Evolutionary conservation across 2,888 invertebrate genomes (phyloP).

Genomic region (Caradrina kadenii): DNA sequence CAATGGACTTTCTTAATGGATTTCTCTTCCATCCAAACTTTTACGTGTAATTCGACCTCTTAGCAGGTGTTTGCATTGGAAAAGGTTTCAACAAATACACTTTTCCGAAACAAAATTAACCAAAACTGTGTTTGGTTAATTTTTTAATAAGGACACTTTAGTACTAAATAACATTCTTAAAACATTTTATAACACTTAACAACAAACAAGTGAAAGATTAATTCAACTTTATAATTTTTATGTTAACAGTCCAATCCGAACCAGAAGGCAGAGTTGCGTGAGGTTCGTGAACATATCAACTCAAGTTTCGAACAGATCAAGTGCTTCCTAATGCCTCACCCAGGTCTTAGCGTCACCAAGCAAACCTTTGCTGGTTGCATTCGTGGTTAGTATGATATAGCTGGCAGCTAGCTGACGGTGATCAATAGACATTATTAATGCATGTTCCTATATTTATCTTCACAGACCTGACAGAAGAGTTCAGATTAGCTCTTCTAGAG

Average conservation of each 20-base stretch:
- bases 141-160: no score
- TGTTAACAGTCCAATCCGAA: constrained; percentile 92
- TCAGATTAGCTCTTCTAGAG: constrained; percentile 95
- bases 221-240: no score
- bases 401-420: not conserved
- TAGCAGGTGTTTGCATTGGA: no score
- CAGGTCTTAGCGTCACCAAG: constrained; percentile 97
- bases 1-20: no score
- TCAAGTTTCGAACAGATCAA: constrained; percentile 98
- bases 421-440: not conserved
- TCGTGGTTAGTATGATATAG: constrained; percentile 80
- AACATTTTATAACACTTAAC: no score
- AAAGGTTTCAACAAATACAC: no score
- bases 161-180: no score
- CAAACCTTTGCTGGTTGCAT: constrained; percentile 97
- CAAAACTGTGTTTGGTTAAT: no score
- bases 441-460: not conserved
- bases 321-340: constrained; percentile 99
- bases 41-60: no score
- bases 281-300: constrained; percentile 96
- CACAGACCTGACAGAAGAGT: constrained; percentile 97
- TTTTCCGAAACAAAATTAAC: no score
- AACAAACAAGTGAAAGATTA: no score
- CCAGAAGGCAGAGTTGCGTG: constrained; percentile 98
- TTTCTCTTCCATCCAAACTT: no score